Base-by-base conservation (phyloP, 2,888 invertebrate genomes). In the Lithodes maja region DNA sequence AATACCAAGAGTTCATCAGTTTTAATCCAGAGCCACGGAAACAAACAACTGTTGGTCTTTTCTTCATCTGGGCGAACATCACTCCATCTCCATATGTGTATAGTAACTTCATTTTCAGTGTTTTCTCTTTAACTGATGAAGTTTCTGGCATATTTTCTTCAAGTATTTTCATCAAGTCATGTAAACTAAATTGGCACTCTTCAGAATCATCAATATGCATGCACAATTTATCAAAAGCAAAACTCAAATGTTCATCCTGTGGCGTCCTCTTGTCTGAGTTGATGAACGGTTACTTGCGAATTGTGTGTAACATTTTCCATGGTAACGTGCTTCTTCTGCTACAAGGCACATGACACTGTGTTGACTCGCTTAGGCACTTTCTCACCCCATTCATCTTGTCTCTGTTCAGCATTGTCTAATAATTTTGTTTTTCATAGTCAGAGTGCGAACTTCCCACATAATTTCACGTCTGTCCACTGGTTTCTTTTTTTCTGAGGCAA, bases 201-300 rank as follows among this genome's bases (percentile, higher is more conserved):
- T 92, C 92, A 93, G 82, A 82, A 33, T 82, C 82, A 68, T 50
- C 93, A 88, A 93, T 93, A 90, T 93, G 93, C 92, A 71, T 83
- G 92, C 93, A 93, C 93, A 93, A 93, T 92, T 93, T 92, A 87
- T 92, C 88, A 93, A 93, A 93, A 92, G 93, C 93, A 93, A 93
- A 86, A 90, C 93, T 93, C 87, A 93, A 93, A 93, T 93, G 92
- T 93, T 93, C 91, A 93, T 93, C 93, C 93, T 93, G 92, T 90
- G 93, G 92, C 90, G 91, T 71, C 92, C 93, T 81, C 92, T 92
- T 92, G 92, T 91, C 85, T 93, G 84, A 92, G 93, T 93, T 93
- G 93, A 91, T 93, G 90, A 89, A 92, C 87, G 90, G 85, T 71
- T 92, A 92, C 92, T 93, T n/a, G 17, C 12, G 92, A 93, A 93